A percentile compares a stretch with the other conserved stretches of the same genome.
phyloP scores from a whole-genome alignment of 1,140 invertebrate species.

The Chrysoperla carnea region DNA sequence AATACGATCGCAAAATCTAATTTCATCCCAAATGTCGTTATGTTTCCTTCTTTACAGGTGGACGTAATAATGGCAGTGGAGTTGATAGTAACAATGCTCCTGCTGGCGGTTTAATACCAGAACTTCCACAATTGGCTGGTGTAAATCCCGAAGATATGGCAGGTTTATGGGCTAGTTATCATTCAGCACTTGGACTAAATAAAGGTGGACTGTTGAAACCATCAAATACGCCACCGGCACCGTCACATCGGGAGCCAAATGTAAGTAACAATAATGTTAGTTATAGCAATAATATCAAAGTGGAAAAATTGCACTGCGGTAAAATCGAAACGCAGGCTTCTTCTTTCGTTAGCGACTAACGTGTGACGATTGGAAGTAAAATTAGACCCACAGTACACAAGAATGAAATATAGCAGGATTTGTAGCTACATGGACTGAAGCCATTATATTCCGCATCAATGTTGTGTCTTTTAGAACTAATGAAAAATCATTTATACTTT shows the following conservation, averaged over 20 bases:
- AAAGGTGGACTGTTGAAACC: constrained; percentile 26
- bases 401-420: too few relatives aligned
- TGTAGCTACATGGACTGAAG: too few relatives aligned
- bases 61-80: constrained; percentile 27
- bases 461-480: too few relatives aligned
- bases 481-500: too few relatives aligned
- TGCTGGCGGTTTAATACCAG: constrained; percentile 6
- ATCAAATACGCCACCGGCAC: constrained; percentile 33
- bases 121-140: constrained; percentile 25
- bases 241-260: constrained; percentile 27
- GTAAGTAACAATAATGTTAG: constrained; percentile 23
- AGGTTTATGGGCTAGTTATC: constrained; percentile 61
- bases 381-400: too few relatives aligned
- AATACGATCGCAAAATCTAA: neutral
- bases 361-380: too few relatives aligned
- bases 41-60: constrained; percentile 11
- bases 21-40: neutral
- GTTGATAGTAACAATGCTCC: constrained; percentile 19
- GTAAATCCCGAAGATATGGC: constrained; percentile 41
- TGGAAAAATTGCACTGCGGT: too few relatives aligned
- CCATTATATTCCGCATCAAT: too few relatives aligned
- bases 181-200: constrained; percentile 40
- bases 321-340: too few relatives aligned
- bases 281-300: too few relatives aligned
- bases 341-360: too few relatives aligned